phyloP scores from a whole-genome alignment of 2,888 invertebrate species.

The Zaprionus obscuricornis region DNA sequence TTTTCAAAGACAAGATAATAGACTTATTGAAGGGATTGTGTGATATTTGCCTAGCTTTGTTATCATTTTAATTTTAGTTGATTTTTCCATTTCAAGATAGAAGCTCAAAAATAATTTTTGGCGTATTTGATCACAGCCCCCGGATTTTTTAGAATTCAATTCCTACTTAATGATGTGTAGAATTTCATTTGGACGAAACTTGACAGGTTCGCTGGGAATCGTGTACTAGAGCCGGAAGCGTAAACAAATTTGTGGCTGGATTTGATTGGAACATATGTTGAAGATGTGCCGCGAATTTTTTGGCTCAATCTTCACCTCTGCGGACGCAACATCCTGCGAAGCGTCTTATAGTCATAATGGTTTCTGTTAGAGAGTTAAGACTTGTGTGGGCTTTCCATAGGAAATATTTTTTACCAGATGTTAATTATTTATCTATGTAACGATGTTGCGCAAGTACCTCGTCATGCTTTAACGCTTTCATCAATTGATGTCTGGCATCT shows the following conservation, averaged over 20 bases:
- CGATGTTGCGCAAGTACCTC: too few species aligned
- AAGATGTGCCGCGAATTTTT: neutral
- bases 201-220: too few species aligned
- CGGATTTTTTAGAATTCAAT: neutral
- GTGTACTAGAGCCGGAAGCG: too few species aligned
- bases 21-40: neutral
- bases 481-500: too few species aligned
- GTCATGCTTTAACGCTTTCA: too few species aligned
- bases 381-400: neutral
- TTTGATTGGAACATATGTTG: neutral
- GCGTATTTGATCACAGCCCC: neutral
- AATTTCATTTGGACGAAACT: too few species aligned
- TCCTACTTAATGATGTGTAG: neutral
- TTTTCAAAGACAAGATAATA: neutral
- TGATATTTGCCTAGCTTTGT: neutral
- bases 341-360: neutral
- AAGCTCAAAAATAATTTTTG: neutral
- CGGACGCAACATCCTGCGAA: neutral
- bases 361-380: neutral
- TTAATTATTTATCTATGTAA: too few species aligned
- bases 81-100: too few species aligned
- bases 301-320: neutral
- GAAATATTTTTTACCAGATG: too few species aligned
- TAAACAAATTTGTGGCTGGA: neutral
- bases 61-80: neutral